Conservation (phyloP, 2,797 vertebrate genomes). For the Phylloscopus collybita region DNA sequence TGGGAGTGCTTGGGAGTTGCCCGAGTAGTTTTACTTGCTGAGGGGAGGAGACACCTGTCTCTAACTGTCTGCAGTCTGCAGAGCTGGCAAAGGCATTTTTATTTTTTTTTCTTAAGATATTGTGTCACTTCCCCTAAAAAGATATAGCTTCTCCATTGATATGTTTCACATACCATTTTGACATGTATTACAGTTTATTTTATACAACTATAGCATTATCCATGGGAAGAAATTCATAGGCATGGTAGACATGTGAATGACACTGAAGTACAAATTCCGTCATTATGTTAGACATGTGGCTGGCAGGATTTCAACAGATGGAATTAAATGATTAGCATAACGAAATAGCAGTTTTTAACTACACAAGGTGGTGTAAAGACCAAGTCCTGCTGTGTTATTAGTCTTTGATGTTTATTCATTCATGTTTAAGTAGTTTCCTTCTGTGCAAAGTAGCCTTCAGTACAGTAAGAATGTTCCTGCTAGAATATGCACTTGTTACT, state of each 20-base stretch:
- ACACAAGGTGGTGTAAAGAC: slow-evolving; percentile 28
- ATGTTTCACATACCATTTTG: background rate
- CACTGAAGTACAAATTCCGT: background rate
- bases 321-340: slow-evolving; percentile 58
- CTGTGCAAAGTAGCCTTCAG: slow-evolving; percentile 33
- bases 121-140: background rate
- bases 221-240: background rate
- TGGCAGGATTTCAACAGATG: slow-evolving; percentile 59
- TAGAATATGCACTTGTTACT: background rate
- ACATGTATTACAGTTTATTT: background rate
- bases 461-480: background rate
- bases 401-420: slow-evolving; percentile 58
- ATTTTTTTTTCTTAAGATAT: background rate
- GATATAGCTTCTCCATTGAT: background rate
- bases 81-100: background rate
- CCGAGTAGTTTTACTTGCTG: background rate
- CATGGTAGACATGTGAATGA: background rate
- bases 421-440: slow-evolving; percentile 53
- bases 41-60: background rate
- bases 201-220: background rate
- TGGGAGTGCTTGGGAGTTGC: background rate
- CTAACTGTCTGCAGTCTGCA: background rate
- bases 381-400: slow-evolving; percentile 62
- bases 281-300: slow-evolving; percentile 1
- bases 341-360: slow-evolving; percentile 49